phyloP scores from a whole-genome alignment of 2,888 invertebrate genomes.

The Folsomia candida region DNA sequence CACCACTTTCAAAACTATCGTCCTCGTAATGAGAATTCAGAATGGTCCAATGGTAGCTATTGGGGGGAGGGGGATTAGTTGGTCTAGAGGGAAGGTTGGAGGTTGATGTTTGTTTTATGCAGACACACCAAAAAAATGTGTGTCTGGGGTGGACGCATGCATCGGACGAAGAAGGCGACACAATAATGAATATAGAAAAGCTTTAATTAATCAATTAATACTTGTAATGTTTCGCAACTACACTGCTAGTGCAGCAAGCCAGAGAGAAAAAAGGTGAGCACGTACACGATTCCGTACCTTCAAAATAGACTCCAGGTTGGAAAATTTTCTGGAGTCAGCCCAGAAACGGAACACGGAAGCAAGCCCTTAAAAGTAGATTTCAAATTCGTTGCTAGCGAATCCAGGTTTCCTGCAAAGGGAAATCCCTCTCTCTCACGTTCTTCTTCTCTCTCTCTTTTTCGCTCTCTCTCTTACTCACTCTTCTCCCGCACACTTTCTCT shows the following conservation, averaged over 20 bases:
- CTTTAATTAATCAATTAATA: too few relatives aligned
- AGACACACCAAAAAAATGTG: too few relatives aligned
- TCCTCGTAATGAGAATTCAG: too few relatives aligned
- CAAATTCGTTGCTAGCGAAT: slow-evolving; percentile 10
- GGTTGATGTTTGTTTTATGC: too few relatives aligned
- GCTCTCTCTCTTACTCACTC: not conserved
- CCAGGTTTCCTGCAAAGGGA: not conserved
- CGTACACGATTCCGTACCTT: slow-evolving; percentile 52
- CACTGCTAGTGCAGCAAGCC: not conserved
- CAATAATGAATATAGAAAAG: too few relatives aligned
- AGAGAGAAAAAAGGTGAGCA: slow-evolving; percentile 5
- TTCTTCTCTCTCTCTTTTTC: not conserved
- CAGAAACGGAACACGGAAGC: slow-evolving; percentile 38
- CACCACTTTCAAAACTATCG: too few relatives aligned
- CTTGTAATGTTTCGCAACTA: not conserved
- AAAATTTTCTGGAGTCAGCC: slow-evolving; percentile 52
- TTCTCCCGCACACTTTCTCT: too few relatives aligned
- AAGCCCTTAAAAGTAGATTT: slow-evolving; percentile 40
- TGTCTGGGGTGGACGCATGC: too few relatives aligned
- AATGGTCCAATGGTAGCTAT: too few relatives aligned
- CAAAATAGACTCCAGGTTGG: slow-evolving; percentile 56
- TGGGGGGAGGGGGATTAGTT: too few relatives aligned
- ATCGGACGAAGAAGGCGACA: too few relatives aligned
- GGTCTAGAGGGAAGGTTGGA: too few relatives aligned
- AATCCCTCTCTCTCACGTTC: slow-evolving; percentile 1